Evolutionary conservation across 1,140 invertebrate genomes (phyloP), one percentile per base, ranked within the genome.

Genomic region (Ips nitidus): DNA sequence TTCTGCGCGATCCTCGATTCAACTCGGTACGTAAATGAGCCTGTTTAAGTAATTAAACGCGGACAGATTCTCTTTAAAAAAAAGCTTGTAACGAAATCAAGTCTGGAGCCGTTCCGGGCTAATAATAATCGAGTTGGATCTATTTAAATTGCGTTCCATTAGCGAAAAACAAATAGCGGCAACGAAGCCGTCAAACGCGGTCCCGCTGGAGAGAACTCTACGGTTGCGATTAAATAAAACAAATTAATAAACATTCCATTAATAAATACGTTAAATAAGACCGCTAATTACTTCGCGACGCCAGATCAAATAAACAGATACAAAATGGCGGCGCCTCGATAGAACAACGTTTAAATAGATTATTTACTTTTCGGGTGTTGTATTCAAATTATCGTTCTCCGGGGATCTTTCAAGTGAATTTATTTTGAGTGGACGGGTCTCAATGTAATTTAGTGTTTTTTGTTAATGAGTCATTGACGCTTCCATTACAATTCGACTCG

Each of bases 201-300:
- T 47, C 45, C 4, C n/a, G n/a, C 45, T 47, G n/a, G 45, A 47
- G 45, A 47, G 45, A 47, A 42, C 57, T 22, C 60, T 8, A 41
- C 55, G 42, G 42, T 58, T 58, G 45, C 55, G 50, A 66, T 66
- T 66, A 58, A 66, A 66, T 66, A 66, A 66, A 69, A 69, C 66
- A 74, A 71, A 76, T 76, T 75, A 75, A 76, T 74, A 77, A 77
- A 77, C 76, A 77, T 75, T 74, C 76, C 76, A 76, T 77, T 77
- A 77, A 76, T 76, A 77, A 77, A 77, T 77, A 77, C 76, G 75
- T 77, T 76, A 77, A 77, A 75, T 68, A 71, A 69, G 69, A 59
- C 67, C 62, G 71, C 64, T 73, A 76, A 76, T 75, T 75, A 77
- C 71, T 76, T 73, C 67, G 70, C 72, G 76, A 76, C 76, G 76